Evolutionary conservation across 2,888 invertebrate species (phyloP).

Genomic region (Agrotis clavis): DNA sequence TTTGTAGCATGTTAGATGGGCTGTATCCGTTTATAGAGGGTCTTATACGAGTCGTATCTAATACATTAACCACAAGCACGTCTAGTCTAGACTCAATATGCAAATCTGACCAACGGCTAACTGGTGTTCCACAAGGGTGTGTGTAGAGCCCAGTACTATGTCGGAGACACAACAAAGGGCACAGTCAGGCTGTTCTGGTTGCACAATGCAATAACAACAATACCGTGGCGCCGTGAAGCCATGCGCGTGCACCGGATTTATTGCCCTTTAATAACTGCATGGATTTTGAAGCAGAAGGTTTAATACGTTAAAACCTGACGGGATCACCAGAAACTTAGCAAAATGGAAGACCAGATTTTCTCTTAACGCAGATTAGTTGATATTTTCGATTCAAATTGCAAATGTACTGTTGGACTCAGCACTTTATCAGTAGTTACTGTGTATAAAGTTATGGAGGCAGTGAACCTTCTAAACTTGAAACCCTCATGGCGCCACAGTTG

Average conservation of each 20-base stretch:
- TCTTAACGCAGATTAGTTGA: neutral
- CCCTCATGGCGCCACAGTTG: conserved; percentile 21
- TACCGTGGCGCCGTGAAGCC: conserved; percentile 69
- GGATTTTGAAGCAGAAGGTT: conserved; percentile 30
- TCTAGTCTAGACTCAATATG: conserved; percentile 29
- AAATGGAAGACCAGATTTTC: neutral
- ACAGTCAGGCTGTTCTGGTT: conserved; percentile 68
- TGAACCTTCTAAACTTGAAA: conserved; percentile 28
- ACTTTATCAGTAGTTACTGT: neutral
- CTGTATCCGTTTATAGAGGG: conserved; percentile 72
- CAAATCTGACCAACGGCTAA: conserved; percentile 21
- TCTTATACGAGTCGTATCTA: conserved; percentile 29
- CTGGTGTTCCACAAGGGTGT: conserved; percentile 20
- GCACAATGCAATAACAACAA: conserved; percentile 77
- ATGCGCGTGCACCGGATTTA: conserved; percentile 74
- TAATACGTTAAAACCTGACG: conserved; percentile 3
- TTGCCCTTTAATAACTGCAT: conserved; percentile 57
- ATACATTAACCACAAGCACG: conserved; percentile 28
- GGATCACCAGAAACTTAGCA: neutral
- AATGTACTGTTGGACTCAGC: neutral
- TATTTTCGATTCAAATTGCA: neutral
- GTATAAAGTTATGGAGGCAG: neutral
- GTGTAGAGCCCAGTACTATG: conserved; percentile 65
- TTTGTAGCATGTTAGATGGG: conserved; percentile 41
- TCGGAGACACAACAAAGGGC: conserved; percentile 72